Conservation (phyloP, 2,888 invertebrate species). For the Machimus rusticus region DNA sequence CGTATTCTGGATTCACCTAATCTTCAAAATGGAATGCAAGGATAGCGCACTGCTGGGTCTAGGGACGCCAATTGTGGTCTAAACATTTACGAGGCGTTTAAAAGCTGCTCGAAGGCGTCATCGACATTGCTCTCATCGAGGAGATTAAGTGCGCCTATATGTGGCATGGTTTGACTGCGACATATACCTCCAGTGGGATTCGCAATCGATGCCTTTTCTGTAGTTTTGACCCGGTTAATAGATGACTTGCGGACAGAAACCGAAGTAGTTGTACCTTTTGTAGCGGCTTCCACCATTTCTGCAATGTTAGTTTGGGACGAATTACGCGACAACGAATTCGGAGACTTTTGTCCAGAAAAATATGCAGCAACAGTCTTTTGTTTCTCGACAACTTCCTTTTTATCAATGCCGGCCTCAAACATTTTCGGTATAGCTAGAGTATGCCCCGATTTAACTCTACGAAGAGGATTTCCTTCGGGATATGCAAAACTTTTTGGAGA, state of each 20-base stretch:
- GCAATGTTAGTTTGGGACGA: slow-evolving; percentile 52
- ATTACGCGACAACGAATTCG: slow-evolving; percentile 55
- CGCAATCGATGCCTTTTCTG: slow-evolving; percentile 64
- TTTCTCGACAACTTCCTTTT: slow-evolving; percentile 74
- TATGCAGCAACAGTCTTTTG: slow-evolving; percentile 78
- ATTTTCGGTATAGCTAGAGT: slow-evolving; percentile 78
- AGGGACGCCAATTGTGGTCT: not conserved
- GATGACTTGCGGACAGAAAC: slow-evolving; percentile 25
- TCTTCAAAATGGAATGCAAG: slow-evolving; percentile 38
- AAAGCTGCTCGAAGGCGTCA: slow-evolving; percentile 86
- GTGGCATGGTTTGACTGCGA: slow-evolving; percentile 80
- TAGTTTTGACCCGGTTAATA: slow-evolving; percentile 64
- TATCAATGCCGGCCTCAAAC: slow-evolving; percentile 79
- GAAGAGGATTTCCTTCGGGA: slow-evolving; percentile 57
- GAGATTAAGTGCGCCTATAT: slow-evolving; percentile 71
- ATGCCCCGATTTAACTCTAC: slow-evolving; percentile 77
- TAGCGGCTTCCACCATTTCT: slow-evolving; percentile 24
- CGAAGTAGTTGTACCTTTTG: slow-evolving; percentile 51
- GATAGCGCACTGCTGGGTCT: not conserved
- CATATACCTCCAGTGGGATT: slow-evolving; percentile 67
- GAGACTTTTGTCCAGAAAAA: slow-evolving; percentile 67
- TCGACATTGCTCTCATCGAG: slow-evolving; percentile 85
- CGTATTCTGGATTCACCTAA: slow-evolving; percentile 4
- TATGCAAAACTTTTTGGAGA: slow-evolving; percentile 54
- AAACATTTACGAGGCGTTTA: slow-evolving; percentile 65